Evolutionary conservation across 2,888 invertebrate genomes (phyloP).

Genomic region (Dasysyrphus albostriatus): DNA sequence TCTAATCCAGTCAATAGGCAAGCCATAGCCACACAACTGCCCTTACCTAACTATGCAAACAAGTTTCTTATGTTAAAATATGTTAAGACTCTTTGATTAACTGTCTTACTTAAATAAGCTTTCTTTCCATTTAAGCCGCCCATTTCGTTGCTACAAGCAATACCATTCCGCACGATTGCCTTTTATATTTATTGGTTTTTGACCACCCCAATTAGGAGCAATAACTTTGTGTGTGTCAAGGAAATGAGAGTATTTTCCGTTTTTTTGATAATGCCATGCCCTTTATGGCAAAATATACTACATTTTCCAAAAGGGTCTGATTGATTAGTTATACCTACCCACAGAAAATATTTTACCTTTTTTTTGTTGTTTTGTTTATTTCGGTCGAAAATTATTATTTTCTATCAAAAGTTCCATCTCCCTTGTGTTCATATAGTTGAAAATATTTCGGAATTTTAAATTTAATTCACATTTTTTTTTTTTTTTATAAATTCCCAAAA

Average conservation of each 20-base stretch:
- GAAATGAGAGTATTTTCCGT: conserved; percentile 30
- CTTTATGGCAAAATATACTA: not conserved
- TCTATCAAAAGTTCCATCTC: not conserved
- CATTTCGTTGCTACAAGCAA: not conserved
- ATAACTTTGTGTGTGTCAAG: conserved; percentile 50
- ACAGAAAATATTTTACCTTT: conserved; percentile 11
- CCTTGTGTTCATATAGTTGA: not conserved
- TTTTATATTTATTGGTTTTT: conserved; percentile 40
- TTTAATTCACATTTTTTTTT: conserved; percentile 44
- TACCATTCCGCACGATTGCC: conserved; percentile 16
- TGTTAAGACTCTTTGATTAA: conserved; percentile 25
- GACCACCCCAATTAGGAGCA: conserved; percentile 46
- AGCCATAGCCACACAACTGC: not conserved
- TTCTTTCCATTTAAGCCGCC: conserved; percentile 8
- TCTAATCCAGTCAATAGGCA: not conserved
- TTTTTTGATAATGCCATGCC: conserved; percentile 6
- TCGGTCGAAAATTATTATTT: not conserved
- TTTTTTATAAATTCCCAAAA: conserved; percentile 17
- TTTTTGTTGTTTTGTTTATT: not conserved
- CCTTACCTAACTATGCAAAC: not conserved
- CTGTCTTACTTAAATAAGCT: conserved; percentile 27
- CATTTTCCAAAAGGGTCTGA: conserved; percentile 1
- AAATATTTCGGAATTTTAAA: conserved; percentile 9
- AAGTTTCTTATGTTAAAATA: conserved; percentile 1
- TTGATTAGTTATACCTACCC: not conserved